phyloP scores from a whole-genome alignment of 2,888 invertebrate genomes.

The Cantharis rufa region DNA sequence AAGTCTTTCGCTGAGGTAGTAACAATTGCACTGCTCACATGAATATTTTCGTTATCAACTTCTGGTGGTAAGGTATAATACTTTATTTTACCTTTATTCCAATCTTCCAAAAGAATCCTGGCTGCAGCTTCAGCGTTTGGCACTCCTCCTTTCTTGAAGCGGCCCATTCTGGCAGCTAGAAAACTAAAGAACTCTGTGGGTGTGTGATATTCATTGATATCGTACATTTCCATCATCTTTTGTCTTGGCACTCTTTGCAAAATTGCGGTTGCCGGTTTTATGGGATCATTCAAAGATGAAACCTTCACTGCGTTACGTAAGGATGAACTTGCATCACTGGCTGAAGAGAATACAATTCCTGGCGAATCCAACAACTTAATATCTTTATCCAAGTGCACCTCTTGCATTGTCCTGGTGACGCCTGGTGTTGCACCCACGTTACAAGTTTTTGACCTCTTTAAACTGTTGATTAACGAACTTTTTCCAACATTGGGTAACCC shows the following conservation, averaged over 20 bases:
- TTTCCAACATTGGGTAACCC: conserved; percentile 99
- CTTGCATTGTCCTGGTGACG: conserved; percentile 91
- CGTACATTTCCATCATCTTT: conserved; percentile 75
- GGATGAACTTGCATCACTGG: conserved; percentile 75
- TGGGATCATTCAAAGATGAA: conserved; percentile 83
- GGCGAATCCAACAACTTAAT: conserved; percentile 95
- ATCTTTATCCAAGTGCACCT: conserved; percentile 92
- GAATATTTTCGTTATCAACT: conserved; percentile 59
- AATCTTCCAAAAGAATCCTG: conserved; percentile 86
- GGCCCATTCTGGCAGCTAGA: conserved; percentile 84
- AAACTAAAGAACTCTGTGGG: conserved; percentile 75
- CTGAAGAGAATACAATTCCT: conserved; percentile 87
- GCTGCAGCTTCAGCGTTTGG: conserved; percentile 87
- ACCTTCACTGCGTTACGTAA: conserved; percentile 89
- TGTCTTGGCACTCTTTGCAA: conserved; percentile 84
- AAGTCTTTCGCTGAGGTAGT: conserved; percentile 78
- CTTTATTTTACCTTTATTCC: conserved; percentile 80
- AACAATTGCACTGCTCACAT: conserved; percentile 81
- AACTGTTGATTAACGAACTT: conserved; percentile 97
- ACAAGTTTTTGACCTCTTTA: conserved; percentile 91
- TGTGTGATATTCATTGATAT: conserved; percentile 68
- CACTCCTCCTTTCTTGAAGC: conserved; percentile 87
- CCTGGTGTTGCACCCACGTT: conserved; percentile 95
- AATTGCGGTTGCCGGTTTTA: conserved; percentile 85
- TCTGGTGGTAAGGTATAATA: conserved; percentile 95